Evolutionary conservation across 2,888 invertebrate genomes (phyloP).

Genomic region (Mimachlamys varia): DNA sequence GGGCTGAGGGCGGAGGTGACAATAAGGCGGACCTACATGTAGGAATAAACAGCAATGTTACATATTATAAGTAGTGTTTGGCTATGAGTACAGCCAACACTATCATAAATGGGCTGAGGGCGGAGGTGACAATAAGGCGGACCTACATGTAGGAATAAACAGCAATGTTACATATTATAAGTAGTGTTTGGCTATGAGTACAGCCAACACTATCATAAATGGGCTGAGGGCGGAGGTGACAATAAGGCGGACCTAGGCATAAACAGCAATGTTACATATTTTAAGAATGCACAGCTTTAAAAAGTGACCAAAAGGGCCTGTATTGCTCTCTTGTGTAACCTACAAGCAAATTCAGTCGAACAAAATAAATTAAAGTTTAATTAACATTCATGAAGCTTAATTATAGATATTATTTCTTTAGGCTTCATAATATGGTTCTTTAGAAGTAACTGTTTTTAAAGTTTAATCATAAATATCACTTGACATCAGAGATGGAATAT

Average conservation of each 20-base stretch:
- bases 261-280: conserved; percentile 22
- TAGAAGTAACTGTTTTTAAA: no score
- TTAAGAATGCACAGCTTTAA: no score
- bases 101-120: conserved; percentile 64
- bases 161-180: conserved; percentile 43
- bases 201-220: conserved; percentile 61
- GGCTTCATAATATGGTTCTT: no score
- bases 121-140: conserved; percentile 63
- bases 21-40: conserved; percentile 66
- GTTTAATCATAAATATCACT: no score
- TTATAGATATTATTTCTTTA: no score
- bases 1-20: conserved; percentile 64
- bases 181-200: conserved; percentile 64
- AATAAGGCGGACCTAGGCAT: conserved; percentile 62
- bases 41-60: conserved; percentile 42
- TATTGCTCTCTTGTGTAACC: no score
- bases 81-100: conserved; percentile 61
- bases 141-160: conserved; percentile 55
- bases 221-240: conserved; percentile 64
- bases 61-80: conserved; percentile 41
- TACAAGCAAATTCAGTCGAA: no score
- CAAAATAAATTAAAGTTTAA: no score
- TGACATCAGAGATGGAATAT: no score
- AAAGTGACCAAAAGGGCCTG: no score
- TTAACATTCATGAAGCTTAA: no score